Conservation (phyloP, 2,797 vertebrate genomes). For the Xerus rutilus region DNA sequence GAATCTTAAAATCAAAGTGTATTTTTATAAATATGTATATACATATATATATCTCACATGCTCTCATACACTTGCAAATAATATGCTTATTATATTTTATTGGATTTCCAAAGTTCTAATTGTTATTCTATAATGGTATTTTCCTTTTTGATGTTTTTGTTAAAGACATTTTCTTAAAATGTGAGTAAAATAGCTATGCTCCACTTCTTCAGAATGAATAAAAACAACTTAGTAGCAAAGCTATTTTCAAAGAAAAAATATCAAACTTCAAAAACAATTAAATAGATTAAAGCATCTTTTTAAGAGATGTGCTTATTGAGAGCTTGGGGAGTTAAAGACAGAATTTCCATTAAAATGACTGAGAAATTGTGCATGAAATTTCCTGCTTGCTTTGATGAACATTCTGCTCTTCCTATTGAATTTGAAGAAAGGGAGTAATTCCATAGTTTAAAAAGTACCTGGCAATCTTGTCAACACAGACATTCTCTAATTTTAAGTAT, state of each 20-base stretch:
- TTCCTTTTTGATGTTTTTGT: slow-evolving; percentile 61
- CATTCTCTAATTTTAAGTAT: slow-evolving; percentile 62
- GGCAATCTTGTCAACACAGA: slow-evolving; percentile 74
- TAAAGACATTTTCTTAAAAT: slow-evolving; percentile 65
- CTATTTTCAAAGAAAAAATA: slow-evolving; percentile 71
- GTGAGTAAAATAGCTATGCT: slow-evolving; percentile 53
- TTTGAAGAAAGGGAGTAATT: slow-evolving; percentile 76
- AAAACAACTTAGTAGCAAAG: slow-evolving; percentile 64
- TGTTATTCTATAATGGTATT: slow-evolving; percentile 41
- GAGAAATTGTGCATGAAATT: slow-evolving; percentile 78
- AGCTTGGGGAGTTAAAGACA: slow-evolving; percentile 65
- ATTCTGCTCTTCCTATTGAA: slow-evolving; percentile 70
- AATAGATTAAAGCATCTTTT: slow-evolving; percentile 74
- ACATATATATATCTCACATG: not conserved
- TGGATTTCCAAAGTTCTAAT: slow-evolving; percentile 27
- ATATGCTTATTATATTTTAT: slow-evolving; percentile 54
- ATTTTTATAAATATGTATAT: not conserved
- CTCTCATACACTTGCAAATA: not conserved
- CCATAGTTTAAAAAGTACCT: slow-evolving; percentile 70
- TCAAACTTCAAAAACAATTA: slow-evolving; percentile 78
- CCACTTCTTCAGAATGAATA: slow-evolving; percentile 57
- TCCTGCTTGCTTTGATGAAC: slow-evolving; percentile 76
- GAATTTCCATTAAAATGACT: slow-evolving; percentile 81
- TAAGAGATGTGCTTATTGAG: slow-evolving; percentile 76
- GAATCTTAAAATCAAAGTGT: not conserved